Evolutionary conservation across 1,140 invertebrate species (phyloP).

Genomic region (Dendrolimus punctatus): DNA sequence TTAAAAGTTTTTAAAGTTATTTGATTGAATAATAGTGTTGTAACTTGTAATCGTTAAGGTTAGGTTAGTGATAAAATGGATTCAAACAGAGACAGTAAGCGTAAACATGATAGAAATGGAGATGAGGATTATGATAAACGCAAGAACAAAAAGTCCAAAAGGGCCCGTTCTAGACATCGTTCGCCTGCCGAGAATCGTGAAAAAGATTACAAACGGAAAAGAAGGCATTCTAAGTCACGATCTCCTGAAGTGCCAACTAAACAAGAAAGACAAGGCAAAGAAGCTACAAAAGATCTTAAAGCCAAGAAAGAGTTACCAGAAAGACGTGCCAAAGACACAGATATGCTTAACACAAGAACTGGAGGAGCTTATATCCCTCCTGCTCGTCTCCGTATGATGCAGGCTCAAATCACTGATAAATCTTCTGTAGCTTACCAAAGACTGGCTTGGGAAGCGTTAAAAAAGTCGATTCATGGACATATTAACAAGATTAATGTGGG

Average conservation of each 20-base stretch:
- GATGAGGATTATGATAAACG: conserved; percentile 34
- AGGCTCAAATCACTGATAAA: conserved; percentile 95
- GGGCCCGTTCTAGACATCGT: conserved; percentile 37
- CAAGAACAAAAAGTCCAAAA: conserved; percentile 40
- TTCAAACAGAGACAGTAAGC: conserved; percentile 30
- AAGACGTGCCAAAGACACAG: conserved; percentile 73
- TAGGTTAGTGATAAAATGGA: conserved; percentile 27
- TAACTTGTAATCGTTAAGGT: no score
- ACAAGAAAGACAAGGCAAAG: conserved; percentile 25
- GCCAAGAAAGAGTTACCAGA: conserved; percentile 30
- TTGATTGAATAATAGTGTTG: no score
- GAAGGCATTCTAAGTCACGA: conserved; percentile 42
- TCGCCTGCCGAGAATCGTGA: conserved; percentile 27
- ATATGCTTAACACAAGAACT: conserved; percentile 87
- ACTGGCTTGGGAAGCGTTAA: conserved; percentile 98
- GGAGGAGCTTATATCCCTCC: conserved; percentile 99
- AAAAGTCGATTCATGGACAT: conserved; percentile 98
- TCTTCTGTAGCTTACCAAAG: conserved; percentile 93
- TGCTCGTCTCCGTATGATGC: conserved; percentile 94
- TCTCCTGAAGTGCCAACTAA: conserved; percentile 27
- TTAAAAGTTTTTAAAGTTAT: no score
- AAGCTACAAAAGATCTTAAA: conserved; percentile 23
- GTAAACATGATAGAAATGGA: conserved; percentile 38
- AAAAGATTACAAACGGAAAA: conserved; percentile 39
- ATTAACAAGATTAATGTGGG: conserved; percentile 99